These are phyloP conservation scores for Seriola quinqueradiata DNA, from an alignment of 2,113 vertebrate species.

Conservation along the genomic window DNA sequence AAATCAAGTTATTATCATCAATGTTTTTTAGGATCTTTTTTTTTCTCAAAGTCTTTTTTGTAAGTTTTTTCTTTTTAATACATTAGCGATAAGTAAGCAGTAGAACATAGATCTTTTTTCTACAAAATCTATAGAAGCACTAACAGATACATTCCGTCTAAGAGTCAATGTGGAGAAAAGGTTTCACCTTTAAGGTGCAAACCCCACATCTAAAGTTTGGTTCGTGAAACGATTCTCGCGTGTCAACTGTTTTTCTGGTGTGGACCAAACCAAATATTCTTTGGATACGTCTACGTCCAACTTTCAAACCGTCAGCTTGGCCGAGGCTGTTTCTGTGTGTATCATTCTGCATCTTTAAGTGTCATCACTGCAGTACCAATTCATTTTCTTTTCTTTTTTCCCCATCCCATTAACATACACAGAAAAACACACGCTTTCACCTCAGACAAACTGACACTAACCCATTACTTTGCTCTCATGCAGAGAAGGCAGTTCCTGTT, in stretches of 20 bases:
- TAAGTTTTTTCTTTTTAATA: conserved; percentile 83
- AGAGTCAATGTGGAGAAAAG: conserved; percentile 83
- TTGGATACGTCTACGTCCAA: conserved; percentile 73
- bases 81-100: conserved; percentile 89
- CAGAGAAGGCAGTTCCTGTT: conserved; percentile 45
- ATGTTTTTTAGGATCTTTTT: conserved; percentile 82
- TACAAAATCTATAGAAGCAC: conserved; percentile 91
- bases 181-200: conserved; percentile 72
- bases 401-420: conserved; percentile 12
- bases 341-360: conserved; percentile 22
- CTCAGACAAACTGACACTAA: conserved; percentile 57
- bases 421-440: conserved; percentile 46
- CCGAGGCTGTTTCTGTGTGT: conserved; percentile 53
- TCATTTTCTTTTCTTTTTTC: neutral
- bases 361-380: conserved; percentile 29
- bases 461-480: conserved; percentile 44
- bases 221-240: conserved; percentile 70
- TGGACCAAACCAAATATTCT: conserved; percentile 78
- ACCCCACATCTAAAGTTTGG: conserved; percentile 73
- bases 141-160: conserved; percentile 90
- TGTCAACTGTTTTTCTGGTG: conserved; percentile 67
- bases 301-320: conserved; percentile 45
- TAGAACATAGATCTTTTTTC: conserved; percentile 89
- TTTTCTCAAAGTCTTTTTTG: conserved; percentile 84
- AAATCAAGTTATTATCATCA: conserved; percentile 90